Evolutionary conservation across 2,797 vertebrate genomes (phyloP).

Genomic region (Halcyon badia): DNA sequence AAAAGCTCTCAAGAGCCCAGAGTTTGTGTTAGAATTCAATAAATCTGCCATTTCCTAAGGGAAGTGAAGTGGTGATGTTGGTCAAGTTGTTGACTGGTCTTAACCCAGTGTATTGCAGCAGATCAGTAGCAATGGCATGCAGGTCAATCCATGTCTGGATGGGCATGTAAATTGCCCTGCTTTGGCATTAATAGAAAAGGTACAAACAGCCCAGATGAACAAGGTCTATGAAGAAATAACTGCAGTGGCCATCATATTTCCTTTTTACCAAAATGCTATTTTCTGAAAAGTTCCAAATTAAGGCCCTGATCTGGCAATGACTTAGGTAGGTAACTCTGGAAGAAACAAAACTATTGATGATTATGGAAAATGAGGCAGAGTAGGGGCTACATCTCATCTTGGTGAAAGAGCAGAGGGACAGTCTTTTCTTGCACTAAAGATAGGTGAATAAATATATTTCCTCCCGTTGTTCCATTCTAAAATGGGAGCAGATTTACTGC

Average conservation of each 20-base stretch:
- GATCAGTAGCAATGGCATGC: not conserved
- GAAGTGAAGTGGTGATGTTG: not conserved
- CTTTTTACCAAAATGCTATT: not conserved
- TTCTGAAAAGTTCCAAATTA: not conserved
- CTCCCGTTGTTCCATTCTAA: not conserved
- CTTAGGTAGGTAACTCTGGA: not conserved
- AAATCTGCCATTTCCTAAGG: not conserved
- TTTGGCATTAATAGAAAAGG: not conserved
- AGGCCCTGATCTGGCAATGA: not conserved
- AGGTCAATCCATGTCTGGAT: not conserved
- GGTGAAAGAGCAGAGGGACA: not conserved
- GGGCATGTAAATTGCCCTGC: not conserved
- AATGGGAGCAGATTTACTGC: not conserved
- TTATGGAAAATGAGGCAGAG: not conserved
- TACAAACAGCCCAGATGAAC: not conserved
- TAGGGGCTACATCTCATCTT: not conserved
- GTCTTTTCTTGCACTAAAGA: not conserved
- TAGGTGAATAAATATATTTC: not conserved
- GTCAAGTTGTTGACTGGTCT: not conserved
- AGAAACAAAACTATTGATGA: not conserved
- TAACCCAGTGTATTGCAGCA: not conserved
- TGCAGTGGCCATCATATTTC: not conserved
- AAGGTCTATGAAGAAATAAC: not conserved
- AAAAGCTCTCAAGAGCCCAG: not conserved
- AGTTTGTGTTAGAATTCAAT: not conserved